A percentile compares a stretch with the other conserved stretches of the same genome.
Conservation (phyloP, 53 echinoderm and acorn worm genomes). For the Astropecten irregularis region DNA sequence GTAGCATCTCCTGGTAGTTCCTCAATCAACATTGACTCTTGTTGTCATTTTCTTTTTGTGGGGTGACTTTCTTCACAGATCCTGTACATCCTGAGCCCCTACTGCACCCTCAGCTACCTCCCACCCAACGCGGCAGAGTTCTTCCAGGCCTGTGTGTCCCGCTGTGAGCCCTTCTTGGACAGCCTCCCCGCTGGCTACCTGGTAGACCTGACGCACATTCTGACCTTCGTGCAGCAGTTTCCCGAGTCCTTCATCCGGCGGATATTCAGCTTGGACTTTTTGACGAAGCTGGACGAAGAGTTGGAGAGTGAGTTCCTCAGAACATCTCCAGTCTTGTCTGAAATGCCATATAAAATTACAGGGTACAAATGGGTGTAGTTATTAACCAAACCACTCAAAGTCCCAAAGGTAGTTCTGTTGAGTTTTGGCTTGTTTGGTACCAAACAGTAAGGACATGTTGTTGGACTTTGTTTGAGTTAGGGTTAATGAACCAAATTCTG, state of each 20-base stretch:
- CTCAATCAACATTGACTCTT: no score
- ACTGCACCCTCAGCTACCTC: slow-evolving; percentile 77
- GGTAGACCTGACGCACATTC: slow-evolving; percentile 74
- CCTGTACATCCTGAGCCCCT: slow-evolving; percentile 68
- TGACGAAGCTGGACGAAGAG: slow-evolving; percentile 88
- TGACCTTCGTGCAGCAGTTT: slow-evolving; percentile 75
- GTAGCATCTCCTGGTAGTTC: no score
- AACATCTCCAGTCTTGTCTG: background rate
- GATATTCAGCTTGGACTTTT: slow-evolving; percentile 91
- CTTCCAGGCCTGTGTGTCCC: slow-evolving; percentile 71
- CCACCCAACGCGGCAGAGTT: slow-evolving; percentile 66
- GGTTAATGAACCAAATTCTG: no score
- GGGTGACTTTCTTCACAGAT: slow-evolving; percentile 21
- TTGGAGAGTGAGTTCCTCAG: slow-evolving; percentile 70
- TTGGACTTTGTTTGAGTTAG: no score
- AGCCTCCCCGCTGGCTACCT: slow-evolving; percentile 74
- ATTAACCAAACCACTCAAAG: no score
- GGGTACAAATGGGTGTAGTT: no score
- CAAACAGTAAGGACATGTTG: no score
- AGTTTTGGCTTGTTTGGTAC: no score
- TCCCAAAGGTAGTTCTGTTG: no score
- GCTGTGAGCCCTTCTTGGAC: slow-evolving; percentile 80
- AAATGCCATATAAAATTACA: background rate
- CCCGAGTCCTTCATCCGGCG: slow-evolving; percentile 73
- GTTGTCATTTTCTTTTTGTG: no score